Evolutionary conservation across 2,113 vertebrate species (phyloP).

Genomic region (Cynocephalus volans): DNA sequence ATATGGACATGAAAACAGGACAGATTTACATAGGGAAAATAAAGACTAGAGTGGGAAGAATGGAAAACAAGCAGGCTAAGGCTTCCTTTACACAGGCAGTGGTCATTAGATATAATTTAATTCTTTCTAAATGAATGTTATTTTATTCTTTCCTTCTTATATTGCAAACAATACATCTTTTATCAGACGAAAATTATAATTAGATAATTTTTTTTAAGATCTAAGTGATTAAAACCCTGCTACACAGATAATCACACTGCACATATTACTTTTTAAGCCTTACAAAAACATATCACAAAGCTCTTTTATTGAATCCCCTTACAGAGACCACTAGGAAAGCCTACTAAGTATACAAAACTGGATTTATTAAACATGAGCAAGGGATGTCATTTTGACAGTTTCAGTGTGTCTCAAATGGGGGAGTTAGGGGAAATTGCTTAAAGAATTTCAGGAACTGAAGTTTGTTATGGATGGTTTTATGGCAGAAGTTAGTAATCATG

Average conservation of each 20-base stretch:
- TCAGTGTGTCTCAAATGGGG: neutral
- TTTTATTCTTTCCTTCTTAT: neutral
- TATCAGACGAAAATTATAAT: neutral
- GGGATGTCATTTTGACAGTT: neutral
- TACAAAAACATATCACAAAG: neutral
- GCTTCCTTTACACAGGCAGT: neutral
- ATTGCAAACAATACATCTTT: neutral
- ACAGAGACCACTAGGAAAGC: neutral
- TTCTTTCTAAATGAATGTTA: neutral
- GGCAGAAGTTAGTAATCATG: neutral
- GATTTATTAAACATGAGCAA: neutral
- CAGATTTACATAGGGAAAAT: slow-evolving; percentile 2
- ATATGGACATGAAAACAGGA: neutral
- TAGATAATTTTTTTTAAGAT: neutral
- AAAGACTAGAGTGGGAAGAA: neutral
- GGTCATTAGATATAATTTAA: neutral
- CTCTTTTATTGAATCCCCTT: neutral
- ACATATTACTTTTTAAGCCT: neutral
- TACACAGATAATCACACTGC: neutral
- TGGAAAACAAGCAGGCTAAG: neutral
- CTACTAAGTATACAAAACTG: neutral
- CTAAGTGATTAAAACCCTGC: neutral
- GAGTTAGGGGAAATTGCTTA: neutral
- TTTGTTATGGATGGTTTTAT: neutral
- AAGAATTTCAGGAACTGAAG: neutral